Conservation (phyloP, 2,797 vertebrate genomes). For the Crocodylus rhombifer region DNA sequence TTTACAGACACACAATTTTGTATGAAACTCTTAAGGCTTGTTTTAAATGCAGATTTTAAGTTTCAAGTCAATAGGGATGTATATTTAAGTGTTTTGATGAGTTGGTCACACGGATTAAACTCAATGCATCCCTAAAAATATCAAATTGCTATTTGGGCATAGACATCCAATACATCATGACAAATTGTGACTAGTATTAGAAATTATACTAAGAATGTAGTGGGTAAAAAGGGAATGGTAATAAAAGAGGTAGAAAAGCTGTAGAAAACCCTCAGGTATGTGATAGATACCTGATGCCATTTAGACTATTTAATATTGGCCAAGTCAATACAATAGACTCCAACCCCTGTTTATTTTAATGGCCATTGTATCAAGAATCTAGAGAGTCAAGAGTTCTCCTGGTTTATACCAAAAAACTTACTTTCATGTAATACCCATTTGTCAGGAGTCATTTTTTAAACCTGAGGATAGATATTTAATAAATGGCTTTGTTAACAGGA, state of each 20-base stretch:
- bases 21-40: background rate
- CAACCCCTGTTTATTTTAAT: background rate
- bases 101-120: background rate
- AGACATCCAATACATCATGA: background rate
- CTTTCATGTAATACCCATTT: background rate
- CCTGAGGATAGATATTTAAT: slow-evolving; percentile 1
- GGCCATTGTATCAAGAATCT: background rate
- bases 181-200: background rate
- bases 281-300: background rate
- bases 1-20: background rate
- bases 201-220: background rate
- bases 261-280: background rate
- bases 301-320: background rate
- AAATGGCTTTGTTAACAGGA: background rate
- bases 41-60: background rate
- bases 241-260: background rate
- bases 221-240: background rate
- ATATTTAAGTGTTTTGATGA: background rate
- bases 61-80: background rate
- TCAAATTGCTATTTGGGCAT: background rate
- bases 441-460: slow-evolving; percentile 7
- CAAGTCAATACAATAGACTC: background rate
- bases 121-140: no score
- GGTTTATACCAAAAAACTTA: background rate
- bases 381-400: background rate